phyloP scores from a whole-genome alignment of 2,888 invertebrate genomes.

The Apotomis turbidana region DNA sequence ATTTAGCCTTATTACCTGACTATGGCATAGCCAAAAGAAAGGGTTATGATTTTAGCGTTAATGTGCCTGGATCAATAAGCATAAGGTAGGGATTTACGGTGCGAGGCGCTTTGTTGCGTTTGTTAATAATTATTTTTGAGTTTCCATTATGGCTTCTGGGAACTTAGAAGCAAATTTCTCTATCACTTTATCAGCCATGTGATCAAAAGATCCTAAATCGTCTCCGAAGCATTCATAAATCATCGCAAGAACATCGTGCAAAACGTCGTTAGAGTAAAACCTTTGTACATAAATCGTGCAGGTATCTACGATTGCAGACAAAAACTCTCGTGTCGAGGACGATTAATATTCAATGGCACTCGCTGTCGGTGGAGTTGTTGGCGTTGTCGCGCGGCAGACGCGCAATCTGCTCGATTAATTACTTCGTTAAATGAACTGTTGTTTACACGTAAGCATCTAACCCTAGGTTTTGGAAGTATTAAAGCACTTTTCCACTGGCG shows the following conservation, averaged over 20 bases:
- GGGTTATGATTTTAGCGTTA: no score
- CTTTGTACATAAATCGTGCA: conserved; percentile 42
- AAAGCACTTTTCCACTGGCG: no score
- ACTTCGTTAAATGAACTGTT: conserved; percentile 52
- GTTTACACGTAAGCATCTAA: no score
- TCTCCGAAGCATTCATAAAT: conserved; percentile 4
- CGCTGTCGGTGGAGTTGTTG: conserved; percentile 45
- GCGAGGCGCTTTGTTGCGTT: no score
- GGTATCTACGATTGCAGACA: conserved; percentile 52
- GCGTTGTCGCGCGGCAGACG: conserved; percentile 54
- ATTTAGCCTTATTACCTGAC: no score
- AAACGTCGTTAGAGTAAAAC: conserved; percentile 30
- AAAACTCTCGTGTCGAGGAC: conserved; percentile 60
- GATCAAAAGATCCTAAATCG: neutral
- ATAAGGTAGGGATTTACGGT: no score
- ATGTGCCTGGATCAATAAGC: no score
- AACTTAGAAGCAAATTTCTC: neutral
- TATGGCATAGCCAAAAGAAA: no score
- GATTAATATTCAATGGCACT: conserved; percentile 73
- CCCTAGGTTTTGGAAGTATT: no score
- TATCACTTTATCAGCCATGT: neutral
- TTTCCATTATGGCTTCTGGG: no score
- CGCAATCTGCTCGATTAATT: conserved; percentile 67
- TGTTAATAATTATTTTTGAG: no score
- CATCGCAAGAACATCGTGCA: conserved; percentile 3